A percentile compares a stretch with the other conserved stretches of the same genome.
Evolutionary conservation across 2,888 invertebrate genomes (phyloP).

Genomic region (Rotaria socialis): DNA sequence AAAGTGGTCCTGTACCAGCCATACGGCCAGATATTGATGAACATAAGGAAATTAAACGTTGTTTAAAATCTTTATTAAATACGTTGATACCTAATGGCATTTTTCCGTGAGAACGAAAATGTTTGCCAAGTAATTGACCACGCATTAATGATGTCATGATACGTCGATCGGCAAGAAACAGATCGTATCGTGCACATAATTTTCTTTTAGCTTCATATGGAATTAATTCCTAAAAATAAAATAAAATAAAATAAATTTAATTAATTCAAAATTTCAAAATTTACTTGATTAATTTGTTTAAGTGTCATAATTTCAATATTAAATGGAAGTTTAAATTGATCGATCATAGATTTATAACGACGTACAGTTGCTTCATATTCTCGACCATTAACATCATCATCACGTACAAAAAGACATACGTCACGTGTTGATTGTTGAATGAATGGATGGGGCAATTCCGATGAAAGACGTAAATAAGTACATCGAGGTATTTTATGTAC

Average conservation of each 20-base stretch:
- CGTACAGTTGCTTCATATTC: constrained; percentile 19
- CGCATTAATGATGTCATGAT: constrained; percentile 16
- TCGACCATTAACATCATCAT: constrained; percentile 18
- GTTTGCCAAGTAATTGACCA: constrained; percentile 33
- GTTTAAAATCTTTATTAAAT: constrained; percentile 32
- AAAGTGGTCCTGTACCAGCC: constrained; percentile 22
- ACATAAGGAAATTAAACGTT: constrained; percentile 14
- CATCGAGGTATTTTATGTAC: constrained; percentile 36
- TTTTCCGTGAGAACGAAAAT: constrained; percentile 29
- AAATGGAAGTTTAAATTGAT: constrained; percentile 22
- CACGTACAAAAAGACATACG: constrained; percentile 35
- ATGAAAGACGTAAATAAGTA: constrained; percentile 14
- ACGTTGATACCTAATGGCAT: constrained; percentile 33
- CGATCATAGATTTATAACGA: constrained; percentile 25
- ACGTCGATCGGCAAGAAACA: constrained; percentile 70
- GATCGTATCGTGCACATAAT: constrained; percentile 72
- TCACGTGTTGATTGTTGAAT: neutral
- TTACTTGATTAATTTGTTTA: constrained; percentile 21
- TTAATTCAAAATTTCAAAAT: too few relatives aligned
- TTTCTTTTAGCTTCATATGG: constrained; percentile 73
- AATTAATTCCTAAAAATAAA: constrained; percentile 66
- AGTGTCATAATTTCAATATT: constrained; percentile 21
- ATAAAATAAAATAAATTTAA: neutral
- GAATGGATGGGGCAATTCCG: neutral
- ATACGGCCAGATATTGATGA: constrained; percentile 1